Percentiles rank a stretch among this genome's conserved stretches.
Conservation (phyloP, 2,888 invertebrate genomes). For the Drosophila mercatorum region DNA sequence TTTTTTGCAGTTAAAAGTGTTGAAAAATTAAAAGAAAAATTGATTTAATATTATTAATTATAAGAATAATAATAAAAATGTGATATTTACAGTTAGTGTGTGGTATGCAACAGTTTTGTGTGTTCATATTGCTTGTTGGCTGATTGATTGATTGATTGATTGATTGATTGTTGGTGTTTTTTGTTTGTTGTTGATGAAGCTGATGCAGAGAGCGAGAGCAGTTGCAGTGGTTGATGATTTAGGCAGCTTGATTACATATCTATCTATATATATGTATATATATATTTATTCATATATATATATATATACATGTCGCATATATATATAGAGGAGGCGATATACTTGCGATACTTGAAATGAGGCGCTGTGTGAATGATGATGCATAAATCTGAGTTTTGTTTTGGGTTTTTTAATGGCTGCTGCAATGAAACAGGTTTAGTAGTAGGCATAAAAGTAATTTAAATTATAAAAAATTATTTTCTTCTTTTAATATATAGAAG, state of each 20-base stretch:
- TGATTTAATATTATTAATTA: slow-evolving; percentile 33
- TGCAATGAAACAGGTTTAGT: slow-evolving; percentile 75
- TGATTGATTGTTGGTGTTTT: slow-evolving; percentile 33
- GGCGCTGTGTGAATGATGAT: slow-evolving; percentile 64
- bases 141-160: slow-evolving; percentile 54
- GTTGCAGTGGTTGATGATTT: slow-evolving; percentile 45
- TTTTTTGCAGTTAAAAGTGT: slow-evolving; percentile 45
- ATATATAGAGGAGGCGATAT: slow-evolving; percentile 29
- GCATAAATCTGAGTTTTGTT: slow-evolving; percentile 17
- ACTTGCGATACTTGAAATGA: slow-evolving; percentile 62
- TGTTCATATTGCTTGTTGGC: slow-evolving; percentile 57
- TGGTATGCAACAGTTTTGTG: slow-evolving; percentile 60
- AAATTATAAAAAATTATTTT: background rate
- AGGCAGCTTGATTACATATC: slow-evolving; percentile 30
- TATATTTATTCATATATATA: slow-evolving; percentile 10
- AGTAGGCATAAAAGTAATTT: slow-evolving; percentile 30
- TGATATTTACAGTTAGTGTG: slow-evolving; percentile 83
- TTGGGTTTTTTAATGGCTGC: slow-evolving; percentile 38
- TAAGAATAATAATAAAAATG: slow-evolving; percentile 57
- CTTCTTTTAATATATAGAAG: too few species aligned
- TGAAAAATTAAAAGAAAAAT: slow-evolving; percentile 31
- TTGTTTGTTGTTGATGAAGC: slow-evolving; percentile 46
- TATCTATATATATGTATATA: slow-evolving; percentile 17
- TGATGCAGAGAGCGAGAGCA: slow-evolving; percentile 36
- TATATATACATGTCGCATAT: slow-evolving; percentile 11